A percentile compares a stretch with the other conserved stretches of the same genome.
These are phyloP conservation scores for Excalfactoria chinensis DNA, from an alignment of 2,113 vertebrate species.

Conservation along the genomic window DNA sequence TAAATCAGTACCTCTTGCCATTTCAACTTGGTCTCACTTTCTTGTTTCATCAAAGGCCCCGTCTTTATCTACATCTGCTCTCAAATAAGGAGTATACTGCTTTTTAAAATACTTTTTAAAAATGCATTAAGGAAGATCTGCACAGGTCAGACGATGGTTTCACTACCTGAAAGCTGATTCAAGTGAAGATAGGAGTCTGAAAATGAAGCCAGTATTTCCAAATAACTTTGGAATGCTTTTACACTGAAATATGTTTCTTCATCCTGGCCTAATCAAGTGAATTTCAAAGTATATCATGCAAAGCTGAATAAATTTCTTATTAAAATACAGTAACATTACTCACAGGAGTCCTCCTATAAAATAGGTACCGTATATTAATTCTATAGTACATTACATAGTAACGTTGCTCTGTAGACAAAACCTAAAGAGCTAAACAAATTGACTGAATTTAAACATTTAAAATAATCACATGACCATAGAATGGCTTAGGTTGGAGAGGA, in stretches of 20 bases:
- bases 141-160: background rate
- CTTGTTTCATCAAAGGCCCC: background rate
- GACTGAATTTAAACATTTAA: background rate
- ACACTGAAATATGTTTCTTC: background rate
- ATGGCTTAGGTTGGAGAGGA: no score
- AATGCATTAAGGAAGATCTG: background rate
- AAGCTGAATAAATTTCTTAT: constrained; percentile 10
- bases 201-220: background rate
- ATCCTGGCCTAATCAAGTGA: constrained; percentile 17
- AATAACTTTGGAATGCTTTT: background rate
- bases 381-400: background rate
- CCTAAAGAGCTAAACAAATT: background rate
- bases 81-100: background rate
- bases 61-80: background rate
- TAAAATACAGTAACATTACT: background rate
- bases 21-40: background rate
- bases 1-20: background rate
- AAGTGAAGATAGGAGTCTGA: background rate
- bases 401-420: background rate
- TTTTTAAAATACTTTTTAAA: background rate
- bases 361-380: background rate
- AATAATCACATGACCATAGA: background rate
- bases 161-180: background rate
- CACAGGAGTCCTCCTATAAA: background rate
- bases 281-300: constrained; percentile 11